A percentile compares a stretch with the other conserved stretches of the same genome.
Evolutionary conservation across 2,113 vertebrate genomes (phyloP).

Genomic region (Sceloporus tristichus): DNA sequence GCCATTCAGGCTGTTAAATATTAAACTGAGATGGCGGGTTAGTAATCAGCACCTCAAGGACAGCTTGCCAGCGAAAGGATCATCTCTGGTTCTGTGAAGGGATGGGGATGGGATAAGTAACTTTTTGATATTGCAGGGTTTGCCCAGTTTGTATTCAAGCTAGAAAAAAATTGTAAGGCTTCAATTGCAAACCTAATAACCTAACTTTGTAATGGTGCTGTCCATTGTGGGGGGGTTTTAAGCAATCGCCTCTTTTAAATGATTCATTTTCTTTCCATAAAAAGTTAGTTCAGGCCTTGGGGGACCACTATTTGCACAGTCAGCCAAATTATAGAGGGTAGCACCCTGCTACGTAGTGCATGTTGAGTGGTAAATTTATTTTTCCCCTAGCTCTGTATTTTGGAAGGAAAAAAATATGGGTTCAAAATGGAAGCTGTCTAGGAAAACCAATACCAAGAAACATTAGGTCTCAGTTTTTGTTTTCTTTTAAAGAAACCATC

Average conservation of each 20-base stretch:
- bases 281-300: slow-evolving; percentile 78
- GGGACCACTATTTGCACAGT: slow-evolving; percentile 81
- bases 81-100: slow-evolving; percentile 78
- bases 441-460: slow-evolving; percentile 56
- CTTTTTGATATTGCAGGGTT: slow-evolving; percentile 79
- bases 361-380: slow-evolving; percentile 67
- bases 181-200: slow-evolving; percentile 86
- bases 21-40: slow-evolving; percentile 77
- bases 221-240: slow-evolving; percentile 85
- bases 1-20: slow-evolving; percentile 84
- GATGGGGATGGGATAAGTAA: slow-evolving; percentile 69
- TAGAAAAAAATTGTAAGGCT: slow-evolving; percentile 72
- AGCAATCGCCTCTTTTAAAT: slow-evolving; percentile 82
- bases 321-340: slow-evolving; percentile 59
- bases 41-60: slow-evolving; percentile 86
- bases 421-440: slow-evolving; percentile 59
- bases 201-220: slow-evolving; percentile 93
- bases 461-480: slow-evolving; percentile 52
- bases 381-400: slow-evolving; percentile 49
- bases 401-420: slow-evolving; percentile 63
- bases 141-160: slow-evolving; percentile 70
- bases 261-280: slow-evolving; percentile 67
- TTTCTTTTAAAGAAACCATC: slow-evolving; percentile 40
- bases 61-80: slow-evolving; percentile 77
- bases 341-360: slow-evolving; percentile 63